Conservation (phyloP, 1,140 invertebrate species). For the Bathynomus jamesi region DNA sequence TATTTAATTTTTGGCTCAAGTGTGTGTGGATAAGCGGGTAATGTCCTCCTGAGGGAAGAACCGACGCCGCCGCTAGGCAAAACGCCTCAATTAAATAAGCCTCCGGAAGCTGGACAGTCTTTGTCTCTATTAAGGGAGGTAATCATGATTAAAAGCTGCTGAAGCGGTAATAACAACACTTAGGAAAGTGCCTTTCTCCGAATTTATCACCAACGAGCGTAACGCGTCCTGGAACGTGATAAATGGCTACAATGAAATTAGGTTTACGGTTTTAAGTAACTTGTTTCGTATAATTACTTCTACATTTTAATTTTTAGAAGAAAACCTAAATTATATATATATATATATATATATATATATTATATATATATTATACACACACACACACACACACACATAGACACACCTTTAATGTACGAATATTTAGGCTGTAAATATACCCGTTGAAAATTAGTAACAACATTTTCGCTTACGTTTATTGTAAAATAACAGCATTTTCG, state of each 20-base stretch:
- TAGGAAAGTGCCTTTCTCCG: background rate
- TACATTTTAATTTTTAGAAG: background rate
- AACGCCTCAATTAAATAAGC: background rate
- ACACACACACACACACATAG: background rate
- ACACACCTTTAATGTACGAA: background rate
- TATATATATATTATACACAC: background rate
- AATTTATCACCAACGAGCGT: background rate
- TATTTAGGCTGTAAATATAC: too few species aligned
- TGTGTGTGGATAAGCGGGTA: background rate
- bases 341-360: background rate
- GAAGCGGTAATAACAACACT: background rate
- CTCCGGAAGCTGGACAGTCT: background rate
- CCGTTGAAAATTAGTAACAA: too few species aligned
- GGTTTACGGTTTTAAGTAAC: too few species aligned
- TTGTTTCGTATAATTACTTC: background rate
- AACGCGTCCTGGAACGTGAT: background rate
- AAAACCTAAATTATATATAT: background rate
- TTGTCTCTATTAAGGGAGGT: background rate
- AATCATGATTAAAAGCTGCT: background rate
- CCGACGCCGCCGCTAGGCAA: background rate
- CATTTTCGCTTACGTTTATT: too few species aligned
- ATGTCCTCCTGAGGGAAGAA: background rate
- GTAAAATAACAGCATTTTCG: too few species aligned
- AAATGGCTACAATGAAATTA: background rate
- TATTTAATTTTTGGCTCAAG: background rate